phyloP scores from a whole-genome alignment of 2,888 invertebrate species.

The Copidosoma aretas region DNA sequence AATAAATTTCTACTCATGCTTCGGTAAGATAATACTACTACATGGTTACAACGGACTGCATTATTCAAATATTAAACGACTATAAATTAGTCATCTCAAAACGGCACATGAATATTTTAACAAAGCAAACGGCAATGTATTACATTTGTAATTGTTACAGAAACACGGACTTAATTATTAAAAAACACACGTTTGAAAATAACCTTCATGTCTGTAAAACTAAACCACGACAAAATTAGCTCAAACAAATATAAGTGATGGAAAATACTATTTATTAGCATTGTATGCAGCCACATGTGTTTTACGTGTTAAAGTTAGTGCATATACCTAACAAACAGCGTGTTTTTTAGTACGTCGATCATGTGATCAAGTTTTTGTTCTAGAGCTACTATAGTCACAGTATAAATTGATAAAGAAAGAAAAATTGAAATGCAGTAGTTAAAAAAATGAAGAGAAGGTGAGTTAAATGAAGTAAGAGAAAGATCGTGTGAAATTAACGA shows the following conservation, averaged over 20 bases:
- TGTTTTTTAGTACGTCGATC: no score
- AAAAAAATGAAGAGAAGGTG: neutral
- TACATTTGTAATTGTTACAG: no score
- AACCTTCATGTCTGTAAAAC: neutral
- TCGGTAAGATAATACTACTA: constrained; percentile 1
- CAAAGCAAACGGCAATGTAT: no score
- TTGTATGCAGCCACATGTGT: constrained; percentile 4
- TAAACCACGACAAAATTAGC: constrained; percentile 6
- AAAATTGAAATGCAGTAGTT: no score
- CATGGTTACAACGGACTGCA: neutral
- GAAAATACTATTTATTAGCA: constrained; percentile 2
- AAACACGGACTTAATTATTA: neutral
- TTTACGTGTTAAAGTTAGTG: constrained; percentile 8
- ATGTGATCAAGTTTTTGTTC: neutral
- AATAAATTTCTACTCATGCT: neutral
- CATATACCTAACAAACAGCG: neutral
- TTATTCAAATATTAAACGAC: neutral
- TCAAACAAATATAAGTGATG: constrained; percentile 12
- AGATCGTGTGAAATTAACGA: constrained; percentile 49
- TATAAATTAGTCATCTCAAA: neutral
- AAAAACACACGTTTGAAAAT: neutral
- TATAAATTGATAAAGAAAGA: neutral
- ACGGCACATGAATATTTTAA: no score
- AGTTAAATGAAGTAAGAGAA: constrained; percentile 30
- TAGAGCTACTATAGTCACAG: neutral